phyloP scores from a whole-genome alignment of 2,888 invertebrate genomes.

The Hydropsyche betteni region DNA sequence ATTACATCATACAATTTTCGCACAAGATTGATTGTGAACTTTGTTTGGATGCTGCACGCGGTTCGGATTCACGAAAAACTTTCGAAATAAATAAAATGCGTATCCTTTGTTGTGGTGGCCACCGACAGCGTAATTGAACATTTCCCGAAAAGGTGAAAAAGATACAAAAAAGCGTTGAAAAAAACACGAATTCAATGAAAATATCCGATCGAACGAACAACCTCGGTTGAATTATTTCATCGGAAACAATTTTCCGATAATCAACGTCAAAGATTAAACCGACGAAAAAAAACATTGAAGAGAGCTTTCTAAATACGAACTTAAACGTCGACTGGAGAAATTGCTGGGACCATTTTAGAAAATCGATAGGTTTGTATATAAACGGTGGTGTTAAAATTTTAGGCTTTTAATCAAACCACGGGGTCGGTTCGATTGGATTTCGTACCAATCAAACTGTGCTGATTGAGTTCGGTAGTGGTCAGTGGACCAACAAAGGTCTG shows the following conservation, averaged over 20 bases:
- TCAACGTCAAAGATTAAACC: too few species aligned
- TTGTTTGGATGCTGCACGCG: background rate
- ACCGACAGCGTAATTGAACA: too few species aligned
- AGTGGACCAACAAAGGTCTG: background rate
- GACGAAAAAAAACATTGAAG: too few species aligned
- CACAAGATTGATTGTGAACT: conserved; percentile 33
- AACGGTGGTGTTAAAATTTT: background rate
- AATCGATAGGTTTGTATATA: background rate
- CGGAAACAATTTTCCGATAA: conserved; percentile 2
- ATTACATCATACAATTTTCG: conserved; percentile 25
- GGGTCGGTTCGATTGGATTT: conserved; percentile 3
- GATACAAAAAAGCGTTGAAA: background rate
- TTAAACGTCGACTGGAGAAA: too few species aligned
- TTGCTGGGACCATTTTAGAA: background rate
- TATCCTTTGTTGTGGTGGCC: too few species aligned
- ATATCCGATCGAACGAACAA: background rate
- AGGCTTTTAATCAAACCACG: conserved; percentile 9
- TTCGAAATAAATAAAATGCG: too few species aligned
- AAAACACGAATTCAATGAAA: conserved; percentile 11
- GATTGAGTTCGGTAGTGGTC: conserved; percentile 16
- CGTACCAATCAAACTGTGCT: background rate
- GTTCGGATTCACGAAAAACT: background rate
- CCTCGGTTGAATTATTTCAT: conserved; percentile 9
- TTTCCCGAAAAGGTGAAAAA: background rate
- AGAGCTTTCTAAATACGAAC: too few species aligned